phyloP scores from a whole-genome alignment of 2,888 invertebrate species.

The Periphyllus acericola region DNA sequence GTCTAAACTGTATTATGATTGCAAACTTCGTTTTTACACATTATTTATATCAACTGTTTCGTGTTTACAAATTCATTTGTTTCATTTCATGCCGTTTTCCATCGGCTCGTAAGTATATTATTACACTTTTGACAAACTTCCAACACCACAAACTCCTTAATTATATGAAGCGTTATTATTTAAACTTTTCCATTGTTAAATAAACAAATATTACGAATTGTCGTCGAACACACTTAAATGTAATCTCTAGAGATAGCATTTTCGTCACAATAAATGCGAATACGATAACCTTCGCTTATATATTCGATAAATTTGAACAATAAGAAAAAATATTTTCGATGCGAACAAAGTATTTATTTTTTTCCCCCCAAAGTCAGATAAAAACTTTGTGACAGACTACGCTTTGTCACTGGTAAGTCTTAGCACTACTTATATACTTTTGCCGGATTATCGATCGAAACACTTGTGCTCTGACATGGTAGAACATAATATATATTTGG shows the following conservation, averaged over 20 bases:
- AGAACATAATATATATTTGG: conserved; percentile 2
- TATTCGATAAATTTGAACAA: conserved; percentile 22
- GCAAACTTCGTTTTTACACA: neutral
- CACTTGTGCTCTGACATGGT: neutral
- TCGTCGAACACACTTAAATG: neutral
- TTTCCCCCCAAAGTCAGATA: neutral
- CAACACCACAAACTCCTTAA: conserved; percentile 21
- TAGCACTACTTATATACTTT: conserved; percentile 2
- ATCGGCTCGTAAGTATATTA: neutral
- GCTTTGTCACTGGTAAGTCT: neutral
- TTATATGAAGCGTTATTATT: conserved; percentile 24
- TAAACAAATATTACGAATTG: conserved; percentile 34
- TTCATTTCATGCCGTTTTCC: conserved; percentile 4
- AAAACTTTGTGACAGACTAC: conserved; percentile 20
- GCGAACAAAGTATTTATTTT: neutral
- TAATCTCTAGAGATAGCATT: conserved; percentile 27
- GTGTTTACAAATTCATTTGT: conserved; percentile 15
- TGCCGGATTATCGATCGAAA: neutral
- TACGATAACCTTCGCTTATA: conserved; percentile 12
- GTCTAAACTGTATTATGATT: neutral
- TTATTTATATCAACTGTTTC: neutral
- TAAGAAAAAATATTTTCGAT: neutral
- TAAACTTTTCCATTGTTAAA: conserved; percentile 3
- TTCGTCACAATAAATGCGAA: conserved; percentile 17
- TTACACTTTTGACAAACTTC: conserved; percentile 20